A percentile compares a stretch with the other conserved stretches of the same genome.
phyloP scores from a whole-genome alignment of 2,888 invertebrate genomes.

The Drosophila kokeensis region DNA sequence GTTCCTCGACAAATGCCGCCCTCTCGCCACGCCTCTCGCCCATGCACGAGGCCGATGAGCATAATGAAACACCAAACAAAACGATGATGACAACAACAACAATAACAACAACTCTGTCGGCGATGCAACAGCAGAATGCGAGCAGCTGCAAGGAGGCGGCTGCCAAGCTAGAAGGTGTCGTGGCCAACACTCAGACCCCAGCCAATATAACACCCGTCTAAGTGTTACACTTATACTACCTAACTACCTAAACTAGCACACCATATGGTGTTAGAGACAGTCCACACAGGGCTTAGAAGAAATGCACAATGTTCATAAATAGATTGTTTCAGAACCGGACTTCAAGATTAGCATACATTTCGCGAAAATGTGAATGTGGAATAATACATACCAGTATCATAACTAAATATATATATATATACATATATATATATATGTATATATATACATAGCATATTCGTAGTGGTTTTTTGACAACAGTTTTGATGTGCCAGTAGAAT shows the following conservation, averaged over 20 bases:
- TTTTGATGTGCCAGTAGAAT: slow-evolving; percentile 52
- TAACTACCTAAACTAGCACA: slow-evolving; percentile 22
- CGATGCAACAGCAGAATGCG: slow-evolving; percentile 34
- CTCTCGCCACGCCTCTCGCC: slow-evolving; percentile 89
- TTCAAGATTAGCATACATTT: slow-evolving; percentile 10
- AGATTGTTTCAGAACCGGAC: slow-evolving; percentile 9
- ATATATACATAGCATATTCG: slow-evolving; percentile 27
- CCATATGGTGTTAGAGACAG: neutral
- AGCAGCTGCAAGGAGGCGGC: slow-evolving; percentile 64
- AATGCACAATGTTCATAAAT: slow-evolving; percentile 42
- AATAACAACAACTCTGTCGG: slow-evolving; percentile 8
- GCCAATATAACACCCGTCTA: slow-evolving; percentile 80
- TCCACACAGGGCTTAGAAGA: slow-evolving; percentile 28
- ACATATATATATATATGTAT: slow-evolving; percentile 25
- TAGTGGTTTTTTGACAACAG: slow-evolving; percentile 57
- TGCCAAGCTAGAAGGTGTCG: slow-evolving; percentile 58
- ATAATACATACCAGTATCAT: slow-evolving; percentile 54
- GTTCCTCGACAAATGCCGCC: slow-evolving; percentile 67
- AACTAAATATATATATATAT: slow-evolving; percentile 35
- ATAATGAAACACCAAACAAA: slow-evolving; percentile 49
- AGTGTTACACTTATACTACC: neutral
- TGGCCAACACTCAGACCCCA: slow-evolving; percentile 38
- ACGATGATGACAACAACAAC: slow-evolving; percentile 28
- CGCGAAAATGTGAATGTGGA: slow-evolving; percentile 27
- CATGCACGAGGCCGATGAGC: slow-evolving; percentile 94